Base-by-base conservation (phyloP, 2,113 vertebrate species). In the Siniperca chuatsi region DNA sequence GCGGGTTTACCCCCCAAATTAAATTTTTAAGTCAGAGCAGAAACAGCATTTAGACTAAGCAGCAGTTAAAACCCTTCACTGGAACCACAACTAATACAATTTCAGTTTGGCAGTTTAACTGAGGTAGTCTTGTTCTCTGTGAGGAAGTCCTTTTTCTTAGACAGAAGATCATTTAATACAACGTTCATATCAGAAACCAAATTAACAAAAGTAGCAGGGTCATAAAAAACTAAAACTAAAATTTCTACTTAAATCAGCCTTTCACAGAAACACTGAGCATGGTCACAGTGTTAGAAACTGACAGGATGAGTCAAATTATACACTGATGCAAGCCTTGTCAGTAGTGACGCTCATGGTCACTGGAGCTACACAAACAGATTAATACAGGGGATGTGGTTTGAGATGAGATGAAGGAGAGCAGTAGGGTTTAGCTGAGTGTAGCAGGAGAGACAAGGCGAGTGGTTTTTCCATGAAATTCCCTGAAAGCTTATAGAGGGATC, bases 401-500 rank as follows among this genome's bases (percentile, higher is more conserved):
- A 33, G 62, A 55, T 20, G 65, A 55, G 61, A n/a, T 42, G 82
- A 18, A 40, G 54, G 29, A 40, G 73, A 60, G 21, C 33, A 25
- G 2, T 35, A 25, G 62, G 71, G 65, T 58, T 85, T 60, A 78
- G 21, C 20, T 4, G 69, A 44, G 25, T 62, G 25, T 1, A 13
- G 57, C 18, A n/a, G 75, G 25, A 69, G 46, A 44, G 50, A 73
- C 62, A 35, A 15, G 48, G 44, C 75, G 6, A 55, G 73, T 21
- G 40, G 9, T 12, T 55, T 76, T 78, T 78, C 18, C 67, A 82
- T 33, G 33, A 81, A 89, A 87, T 90, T 89, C 81, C 70, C 37
- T 37, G 52, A 71, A 80, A 91, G 89, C 84, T 92, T 92, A 88
- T 10, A 15, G 25, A 78, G 50, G 84, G 85, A 83, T 86, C 84